Conservation (phyloP, 1,140 invertebrate species). For the Myzus persicae region DNA sequence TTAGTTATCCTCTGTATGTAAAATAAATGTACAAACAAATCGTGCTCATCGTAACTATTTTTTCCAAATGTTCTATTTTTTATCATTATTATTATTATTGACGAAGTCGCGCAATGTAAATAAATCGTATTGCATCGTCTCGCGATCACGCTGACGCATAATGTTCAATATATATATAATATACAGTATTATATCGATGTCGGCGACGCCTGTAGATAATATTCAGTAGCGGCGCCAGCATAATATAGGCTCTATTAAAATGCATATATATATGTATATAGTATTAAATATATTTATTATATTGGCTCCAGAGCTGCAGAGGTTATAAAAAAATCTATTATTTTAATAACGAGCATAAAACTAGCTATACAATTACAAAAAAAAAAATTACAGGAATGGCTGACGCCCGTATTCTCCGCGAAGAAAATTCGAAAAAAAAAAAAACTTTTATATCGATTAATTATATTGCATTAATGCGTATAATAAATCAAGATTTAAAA, state of each 20-base stretch:
- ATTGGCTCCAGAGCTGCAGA: background rate
- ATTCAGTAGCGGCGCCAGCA: background rate
- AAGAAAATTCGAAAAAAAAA: background rate
- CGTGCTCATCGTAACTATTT: too few species aligned
- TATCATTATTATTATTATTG: conserved; percentile 10
- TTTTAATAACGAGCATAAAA: background rate
- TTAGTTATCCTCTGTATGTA: too few species aligned
- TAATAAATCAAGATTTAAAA: background rate
- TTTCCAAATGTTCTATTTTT: background rate
- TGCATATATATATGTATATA: background rate
- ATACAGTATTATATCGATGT: too few species aligned
- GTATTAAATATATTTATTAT: background rate
- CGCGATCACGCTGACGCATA: background rate
- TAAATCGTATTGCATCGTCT: background rate
- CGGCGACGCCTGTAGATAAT: background rate
- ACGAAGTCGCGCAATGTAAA: background rate
- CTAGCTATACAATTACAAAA: background rate
- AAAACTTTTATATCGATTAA: background rate
- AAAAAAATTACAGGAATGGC: background rate
- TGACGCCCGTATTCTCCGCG: background rate
- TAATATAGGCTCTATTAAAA: background rate
- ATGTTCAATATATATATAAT: background rate
- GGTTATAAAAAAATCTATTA: background rate
- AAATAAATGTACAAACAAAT: background rate
- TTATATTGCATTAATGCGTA: background rate